phyloP scores from a whole-genome alignment of 2,888 invertebrate genomes.

The Omphaloscelis lunosa region DNA sequence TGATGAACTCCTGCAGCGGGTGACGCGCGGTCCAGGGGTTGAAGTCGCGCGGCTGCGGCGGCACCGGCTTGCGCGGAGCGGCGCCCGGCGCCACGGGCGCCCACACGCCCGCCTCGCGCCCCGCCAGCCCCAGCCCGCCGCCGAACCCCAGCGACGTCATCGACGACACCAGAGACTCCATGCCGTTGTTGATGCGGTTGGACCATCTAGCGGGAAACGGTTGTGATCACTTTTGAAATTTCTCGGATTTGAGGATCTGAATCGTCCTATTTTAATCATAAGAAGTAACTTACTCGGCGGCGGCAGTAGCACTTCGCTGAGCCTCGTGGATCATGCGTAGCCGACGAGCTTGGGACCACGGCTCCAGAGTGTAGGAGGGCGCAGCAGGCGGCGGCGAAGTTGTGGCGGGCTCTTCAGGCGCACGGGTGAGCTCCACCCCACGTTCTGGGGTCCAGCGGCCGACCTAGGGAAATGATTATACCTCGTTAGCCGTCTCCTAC shows the following conservation, averaged over 20 bases:
- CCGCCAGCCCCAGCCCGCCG: slow-evolving; percentile 66
- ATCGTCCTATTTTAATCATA: neutral
- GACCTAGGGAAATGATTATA: slow-evolving; percentile 61
- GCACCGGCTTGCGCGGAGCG: slow-evolving; percentile 60
- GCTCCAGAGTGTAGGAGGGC: slow-evolving; percentile 87
- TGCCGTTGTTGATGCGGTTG: slow-evolving; percentile 72
- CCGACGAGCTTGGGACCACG: slow-evolving; percentile 87
- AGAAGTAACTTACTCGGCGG: slow-evolving; percentile 72
- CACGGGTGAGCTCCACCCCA: slow-evolving; percentile 84
- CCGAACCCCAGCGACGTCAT: slow-evolving; percentile 75
- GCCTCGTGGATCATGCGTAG: slow-evolving; percentile 88
- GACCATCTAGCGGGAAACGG: slow-evolving; percentile 72
- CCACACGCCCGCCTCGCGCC: slow-evolving; percentile 76
- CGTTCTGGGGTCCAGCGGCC: slow-evolving; percentile 86
- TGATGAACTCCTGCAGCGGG: slow-evolving; percentile 84
- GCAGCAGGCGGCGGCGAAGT: slow-evolving; percentile 73
- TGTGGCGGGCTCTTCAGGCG: slow-evolving; percentile 77
- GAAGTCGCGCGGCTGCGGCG: slow-evolving; percentile 76
- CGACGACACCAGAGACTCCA: slow-evolving; percentile 77
- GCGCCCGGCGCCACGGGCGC: slow-evolving; percentile 65
- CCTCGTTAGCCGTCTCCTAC: neutral
- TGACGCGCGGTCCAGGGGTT: slow-evolving; percentile 87
- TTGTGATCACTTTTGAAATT: neutral
- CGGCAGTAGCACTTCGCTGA: slow-evolving; percentile 79
- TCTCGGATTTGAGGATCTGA: neutral